Evolutionary conservation across 2,888 invertebrate genomes (phyloP).

Genomic region (Lobophora halterata): DNA sequence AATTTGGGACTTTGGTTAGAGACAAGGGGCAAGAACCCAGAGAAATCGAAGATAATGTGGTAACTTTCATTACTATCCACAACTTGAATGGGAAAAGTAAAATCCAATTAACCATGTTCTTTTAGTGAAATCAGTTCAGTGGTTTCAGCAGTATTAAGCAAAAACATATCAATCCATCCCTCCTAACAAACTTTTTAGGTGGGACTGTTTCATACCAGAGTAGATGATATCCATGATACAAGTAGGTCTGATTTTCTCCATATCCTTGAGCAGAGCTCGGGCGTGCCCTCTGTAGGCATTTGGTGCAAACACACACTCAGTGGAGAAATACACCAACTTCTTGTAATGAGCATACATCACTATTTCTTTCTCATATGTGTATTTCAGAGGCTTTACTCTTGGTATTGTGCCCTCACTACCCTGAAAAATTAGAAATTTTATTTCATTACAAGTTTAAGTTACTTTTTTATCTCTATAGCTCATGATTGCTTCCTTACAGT

Average conservation of each 20-base stretch:
- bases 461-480: too few relatives aligned
- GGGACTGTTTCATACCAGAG: too few relatives aligned
- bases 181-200: too few relatives aligned
- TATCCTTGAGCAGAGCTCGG: slow-evolving; percentile 93
- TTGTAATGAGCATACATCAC: slow-evolving; percentile 99
- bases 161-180: too few relatives aligned
- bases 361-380: slow-evolving; percentile 99
- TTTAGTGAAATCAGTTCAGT: too few relatives aligned
- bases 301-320: slow-evolving; percentile 99
- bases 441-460: neutral
- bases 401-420: slow-evolving; percentile 91
- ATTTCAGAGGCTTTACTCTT: slow-evolving; percentile 97
- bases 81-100: too few relatives aligned
- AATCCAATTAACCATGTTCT: too few relatives aligned
- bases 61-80: too few relatives aligned
- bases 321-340: slow-evolving; percentile 97
- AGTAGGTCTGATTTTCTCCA: slow-evolving; percentile 95
- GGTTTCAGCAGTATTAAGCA: too few relatives aligned
- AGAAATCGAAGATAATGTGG: too few relatives aligned
- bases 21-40: too few relatives aligned
- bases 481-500: slow-evolving; percentile 91
- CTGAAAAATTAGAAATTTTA: slow-evolving; percentile 60
- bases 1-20: neutral
- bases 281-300: slow-evolving; percentile 98
- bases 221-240: slow-evolving; percentile 96